Percentiles rank a stretch among this genome's conserved stretches.
Evolutionary conservation across 2,797 vertebrate species (phyloP).

Genomic region (Apogon talboti): DNA sequence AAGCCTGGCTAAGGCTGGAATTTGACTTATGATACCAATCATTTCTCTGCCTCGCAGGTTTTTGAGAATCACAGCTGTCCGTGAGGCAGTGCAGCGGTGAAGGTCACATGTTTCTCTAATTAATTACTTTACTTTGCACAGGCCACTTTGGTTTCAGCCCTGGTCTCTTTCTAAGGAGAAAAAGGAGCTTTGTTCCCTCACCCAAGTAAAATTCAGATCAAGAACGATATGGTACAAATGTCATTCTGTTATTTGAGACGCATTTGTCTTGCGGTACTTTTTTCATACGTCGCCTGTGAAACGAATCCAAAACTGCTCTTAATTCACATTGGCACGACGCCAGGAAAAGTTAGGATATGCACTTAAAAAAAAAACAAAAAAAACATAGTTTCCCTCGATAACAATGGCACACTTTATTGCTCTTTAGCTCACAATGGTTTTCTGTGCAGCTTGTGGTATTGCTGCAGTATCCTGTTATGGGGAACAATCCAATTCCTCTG

Average conservation of each 20-base stretch:
- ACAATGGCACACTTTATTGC: slow-evolving; percentile 83
- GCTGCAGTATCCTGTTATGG: slow-evolving; percentile 84
- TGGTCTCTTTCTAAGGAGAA: slow-evolving; percentile 37
- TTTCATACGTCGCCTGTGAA: slow-evolving; percentile 60
- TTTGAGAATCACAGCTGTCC: slow-evolving; percentile 45
- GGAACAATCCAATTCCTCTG: slow-evolving; percentile 79
- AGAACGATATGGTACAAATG: slow-evolving; percentile 23
- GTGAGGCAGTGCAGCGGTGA: slow-evolving; percentile 56
- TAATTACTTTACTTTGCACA: slow-evolving; percentile 70
- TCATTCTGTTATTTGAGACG: slow-evolving; percentile 38
- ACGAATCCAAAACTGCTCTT: slow-evolving; percentile 66
- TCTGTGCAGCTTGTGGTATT: slow-evolving; percentile 73
- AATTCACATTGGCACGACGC: slow-evolving; percentile 65
- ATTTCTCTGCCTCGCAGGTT: slow-evolving; percentile 60
- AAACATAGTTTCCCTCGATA: slow-evolving; percentile 68
- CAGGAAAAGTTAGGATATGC: slow-evolving; percentile 75
- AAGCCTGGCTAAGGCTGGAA: slow-evolving; percentile 36
- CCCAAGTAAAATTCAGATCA: slow-evolving; percentile 42
- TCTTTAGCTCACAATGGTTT: slow-evolving; percentile 76
- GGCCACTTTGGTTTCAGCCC: slow-evolving; percentile 50
- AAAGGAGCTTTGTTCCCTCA: slow-evolving; percentile 38
- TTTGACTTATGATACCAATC: slow-evolving; percentile 72
- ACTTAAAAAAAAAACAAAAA: slow-evolving; percentile 43
- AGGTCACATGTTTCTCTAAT: slow-evolving; percentile 75
- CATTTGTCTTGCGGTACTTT: slow-evolving; percentile 47